Evolutionary conservation across 2,113 vertebrate genomes (phyloP), one percentile per base, ranked within the genome.

Genomic region (Epinephelus fuscoguttatus): DNA sequence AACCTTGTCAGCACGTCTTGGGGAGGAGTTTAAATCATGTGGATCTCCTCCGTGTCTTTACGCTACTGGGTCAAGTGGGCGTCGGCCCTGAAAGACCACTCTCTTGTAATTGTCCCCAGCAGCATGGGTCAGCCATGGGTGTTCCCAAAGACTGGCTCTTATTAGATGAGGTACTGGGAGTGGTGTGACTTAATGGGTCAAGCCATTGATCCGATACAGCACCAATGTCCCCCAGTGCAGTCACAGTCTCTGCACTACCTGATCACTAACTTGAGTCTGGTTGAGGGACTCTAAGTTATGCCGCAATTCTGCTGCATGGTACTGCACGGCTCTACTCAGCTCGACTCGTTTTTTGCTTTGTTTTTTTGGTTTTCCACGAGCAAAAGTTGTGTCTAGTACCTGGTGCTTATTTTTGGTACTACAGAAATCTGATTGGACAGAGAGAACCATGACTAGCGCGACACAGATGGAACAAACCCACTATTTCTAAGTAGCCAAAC

Each of bases 1-100:
- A 97, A 99, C 98, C 98, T 99, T 99, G 97, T 97, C 97, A 97
- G 97, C 96, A 96, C 96, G 93, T 97, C 94, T 97, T 96, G 95
- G 97, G 96, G 96, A 97, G 96, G 96, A 96, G 96, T 97, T 96
- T 97, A 98, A 97, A 97, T 97, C 95, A 96, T 94, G 89, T 83
- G 85, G 82, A 95, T 96, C 96, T 96, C 95, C 95, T 96, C 92
- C 81, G 47, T 77, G 72, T 92, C 90, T 91, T 91, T 89, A 81
- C 74, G 77, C 87, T 89, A 89, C 82, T 70, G 95, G 97, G 97
- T 99, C 97, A 98, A 98, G 96, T 96, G 96, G 96, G 96, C 96
- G 96, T 96, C 95, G 86, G 93, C 95, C 95, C 93, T 88, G 77
- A 90, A 94, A 93, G 92, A 95, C 92, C 91, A 94, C 92, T 94